These are phyloP conservation scores for Lithophane socia DNA, from an alignment of 2,888 invertebrate genomes.

Conservation along the genomic window DNA sequence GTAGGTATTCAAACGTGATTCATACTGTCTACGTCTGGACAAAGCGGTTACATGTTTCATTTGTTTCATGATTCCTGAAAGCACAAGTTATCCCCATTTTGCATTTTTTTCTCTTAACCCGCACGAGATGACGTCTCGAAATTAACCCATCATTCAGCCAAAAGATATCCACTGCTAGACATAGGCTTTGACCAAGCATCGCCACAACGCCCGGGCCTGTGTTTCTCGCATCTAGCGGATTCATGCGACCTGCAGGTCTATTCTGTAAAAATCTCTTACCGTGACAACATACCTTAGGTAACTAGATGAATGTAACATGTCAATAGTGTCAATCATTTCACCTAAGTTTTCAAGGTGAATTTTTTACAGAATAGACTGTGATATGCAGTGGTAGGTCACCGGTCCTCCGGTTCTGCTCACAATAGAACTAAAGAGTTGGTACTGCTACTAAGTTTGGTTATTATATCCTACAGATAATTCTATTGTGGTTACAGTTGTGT, in stretches of 20 bases:
- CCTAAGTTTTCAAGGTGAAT: background rate
- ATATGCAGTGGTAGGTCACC: background rate
- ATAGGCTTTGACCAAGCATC: background rate
- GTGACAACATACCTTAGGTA: no score
- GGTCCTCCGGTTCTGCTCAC: background rate
- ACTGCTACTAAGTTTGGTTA: background rate
- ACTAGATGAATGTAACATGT: no score
- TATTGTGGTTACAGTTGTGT: constrained; percentile 79
- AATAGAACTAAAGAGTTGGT: background rate
- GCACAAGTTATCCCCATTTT: background rate
- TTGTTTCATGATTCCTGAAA: constrained; percentile 2
- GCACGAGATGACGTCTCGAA: background rate
- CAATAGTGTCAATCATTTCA: no score
- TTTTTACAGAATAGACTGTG: background rate
- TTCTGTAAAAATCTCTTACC: background rate
- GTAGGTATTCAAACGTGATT: background rate
- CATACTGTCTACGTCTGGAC: background rate
- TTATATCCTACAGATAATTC: background rate
- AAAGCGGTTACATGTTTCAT: background rate
- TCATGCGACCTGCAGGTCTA: background rate
- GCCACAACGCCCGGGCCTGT: background rate
- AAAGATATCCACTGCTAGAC: constrained; percentile 1
- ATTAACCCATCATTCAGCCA: background rate
- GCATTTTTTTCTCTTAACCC: background rate
- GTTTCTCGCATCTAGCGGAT: background rate